These are phyloP conservation scores for Xylota segnis DNA, from an alignment of 2,888 invertebrate genomes.

Conservation along the genomic window DNA sequence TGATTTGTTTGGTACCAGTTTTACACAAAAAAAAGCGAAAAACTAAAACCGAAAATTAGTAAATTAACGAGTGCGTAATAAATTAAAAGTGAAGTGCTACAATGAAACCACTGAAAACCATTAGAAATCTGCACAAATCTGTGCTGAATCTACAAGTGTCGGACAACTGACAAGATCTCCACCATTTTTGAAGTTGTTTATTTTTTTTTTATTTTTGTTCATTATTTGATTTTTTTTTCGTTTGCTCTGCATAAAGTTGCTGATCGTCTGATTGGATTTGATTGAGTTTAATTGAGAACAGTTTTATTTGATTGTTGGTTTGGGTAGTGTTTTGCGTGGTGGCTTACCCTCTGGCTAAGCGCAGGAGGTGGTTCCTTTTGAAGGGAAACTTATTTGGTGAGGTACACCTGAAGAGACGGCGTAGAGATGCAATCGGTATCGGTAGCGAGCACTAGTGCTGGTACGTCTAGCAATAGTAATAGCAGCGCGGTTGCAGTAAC, in stretches of 20 bases:
- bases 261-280: slow-evolving; percentile 70
- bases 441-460: slow-evolving; percentile 73
- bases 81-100: slow-evolving; percentile 40
- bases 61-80: slow-evolving; percentile 33
- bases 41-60: slow-evolving; percentile 36
- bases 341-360: slow-evolving; percentile 19
- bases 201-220: slow-evolving; percentile 55
- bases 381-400: slow-evolving; percentile 11
- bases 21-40: slow-evolving; percentile 30
- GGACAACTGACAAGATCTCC: slow-evolving; percentile 70
- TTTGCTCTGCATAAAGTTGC: slow-evolving; percentile 33
- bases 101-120: slow-evolving; percentile 54
- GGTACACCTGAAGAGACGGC: slow-evolving; percentile 6
- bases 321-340: slow-evolving; percentile 48
- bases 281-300: slow-evolving; percentile 72
- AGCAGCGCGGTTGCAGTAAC: slow-evolving; percentile 66
- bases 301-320: slow-evolving; percentile 54
- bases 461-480: slow-evolving; percentile 61
- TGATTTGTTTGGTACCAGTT: slow-evolving; percentile 69
- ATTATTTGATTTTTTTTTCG: slow-evolving; percentile 40
- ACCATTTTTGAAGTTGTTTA: slow-evolving; percentile 76
- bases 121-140: slow-evolving; percentile 67
- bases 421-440: slow-evolving; percentile 67
- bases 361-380: slow-evolving; percentile 33
- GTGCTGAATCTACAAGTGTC: slow-evolving; percentile 75